Percentiles rank a stretch among this genome's conserved stretches.
phyloP scores from a whole-genome alignment of 2,113 vertebrate genomes.

The Halcyon malimbica region DNA sequence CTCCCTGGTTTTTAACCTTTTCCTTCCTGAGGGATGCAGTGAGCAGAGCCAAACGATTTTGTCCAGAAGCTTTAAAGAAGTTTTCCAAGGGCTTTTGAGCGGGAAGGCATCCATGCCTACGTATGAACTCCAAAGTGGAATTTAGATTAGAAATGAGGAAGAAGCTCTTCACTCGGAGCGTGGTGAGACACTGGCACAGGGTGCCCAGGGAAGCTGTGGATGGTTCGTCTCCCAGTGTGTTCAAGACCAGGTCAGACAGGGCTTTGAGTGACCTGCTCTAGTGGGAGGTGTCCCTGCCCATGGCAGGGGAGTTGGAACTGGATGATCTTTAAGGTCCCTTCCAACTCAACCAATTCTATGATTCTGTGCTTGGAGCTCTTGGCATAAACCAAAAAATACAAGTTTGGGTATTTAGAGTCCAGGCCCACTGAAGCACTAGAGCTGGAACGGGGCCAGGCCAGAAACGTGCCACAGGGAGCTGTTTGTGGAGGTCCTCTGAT shows the following conservation, averaged over 20 bases:
- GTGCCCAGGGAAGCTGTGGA: too few species aligned
- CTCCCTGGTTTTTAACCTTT: not conserved
- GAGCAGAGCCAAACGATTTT: not conserved
- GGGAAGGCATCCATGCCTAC: not conserved
- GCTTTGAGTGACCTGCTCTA: too few species aligned
- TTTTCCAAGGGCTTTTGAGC: not conserved
- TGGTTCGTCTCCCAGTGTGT: not conserved
- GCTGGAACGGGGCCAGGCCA: too few species aligned
- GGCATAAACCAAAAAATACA: too few species aligned
- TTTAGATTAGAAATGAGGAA: not conserved
- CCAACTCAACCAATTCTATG: not conserved
- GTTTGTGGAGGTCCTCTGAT: too few species aligned
- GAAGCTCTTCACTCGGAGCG: not conserved
- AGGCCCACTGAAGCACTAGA: too few species aligned
- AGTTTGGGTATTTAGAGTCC: too few species aligned
- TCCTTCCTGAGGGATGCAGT: not conserved
- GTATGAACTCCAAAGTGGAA: not conserved
- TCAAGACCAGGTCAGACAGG: too few species aligned
- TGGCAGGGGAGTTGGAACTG: not conserved
- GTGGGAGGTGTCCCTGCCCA: too few species aligned
- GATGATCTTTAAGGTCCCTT: not conserved
- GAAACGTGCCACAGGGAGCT: too few species aligned
- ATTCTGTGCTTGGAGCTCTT: too few species aligned
- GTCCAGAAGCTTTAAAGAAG: not conserved
- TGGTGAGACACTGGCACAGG: too few species aligned